phyloP scores from a whole-genome alignment of 2,888 invertebrate genomes.

The Clistopyga incitator region DNA sequence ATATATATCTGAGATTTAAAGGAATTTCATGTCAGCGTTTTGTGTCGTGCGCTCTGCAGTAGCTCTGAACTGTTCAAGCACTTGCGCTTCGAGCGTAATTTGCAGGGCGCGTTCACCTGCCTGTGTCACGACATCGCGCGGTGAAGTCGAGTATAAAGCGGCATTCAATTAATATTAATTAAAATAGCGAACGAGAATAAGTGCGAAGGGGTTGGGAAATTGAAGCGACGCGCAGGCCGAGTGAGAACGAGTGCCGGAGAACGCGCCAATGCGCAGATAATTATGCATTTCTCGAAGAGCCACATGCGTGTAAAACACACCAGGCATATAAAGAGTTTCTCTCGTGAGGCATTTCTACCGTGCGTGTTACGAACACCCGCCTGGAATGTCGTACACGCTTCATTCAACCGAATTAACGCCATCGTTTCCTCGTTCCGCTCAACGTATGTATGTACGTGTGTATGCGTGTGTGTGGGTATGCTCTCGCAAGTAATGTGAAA shows the following conservation, averaged over 20 bases:
- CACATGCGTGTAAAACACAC: constrained; percentile 57
- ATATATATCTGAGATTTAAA: constrained; percentile 75
- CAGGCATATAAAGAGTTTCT: constrained; percentile 33
- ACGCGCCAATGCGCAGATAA: constrained; percentile 67
- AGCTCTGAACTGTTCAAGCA: constrained; percentile 4
- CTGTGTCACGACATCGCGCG: constrained; percentile 70
- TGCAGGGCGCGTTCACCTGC: constrained; percentile 67
- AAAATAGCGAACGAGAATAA: constrained; percentile 73
- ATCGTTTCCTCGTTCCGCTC: constrained; percentile 14
- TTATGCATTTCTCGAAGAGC: constrained; percentile 67
- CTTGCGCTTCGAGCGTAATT: constrained; percentile 71
- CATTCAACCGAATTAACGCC: constrained; percentile 44
- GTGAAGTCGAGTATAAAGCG: constrained; percentile 69
- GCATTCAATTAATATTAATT: constrained; percentile 82
- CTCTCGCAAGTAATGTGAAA: constrained; percentile 24
- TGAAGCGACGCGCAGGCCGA: constrained; percentile 28
- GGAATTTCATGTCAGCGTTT: constrained; percentile 72
- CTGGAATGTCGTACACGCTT: constrained; percentile 43
- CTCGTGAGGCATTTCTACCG: constrained; percentile 1
- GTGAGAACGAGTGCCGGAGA: constrained; percentile 16
- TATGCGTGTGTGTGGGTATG: no score
- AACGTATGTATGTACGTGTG: neutral
- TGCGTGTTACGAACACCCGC: constrained; percentile 30
- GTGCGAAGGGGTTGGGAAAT: constrained; percentile 33
- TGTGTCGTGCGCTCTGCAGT: constrained; percentile 25